Base-by-base conservation (phyloP, 2,113 vertebrate species). In the Amblyopsis rosae region DNA sequence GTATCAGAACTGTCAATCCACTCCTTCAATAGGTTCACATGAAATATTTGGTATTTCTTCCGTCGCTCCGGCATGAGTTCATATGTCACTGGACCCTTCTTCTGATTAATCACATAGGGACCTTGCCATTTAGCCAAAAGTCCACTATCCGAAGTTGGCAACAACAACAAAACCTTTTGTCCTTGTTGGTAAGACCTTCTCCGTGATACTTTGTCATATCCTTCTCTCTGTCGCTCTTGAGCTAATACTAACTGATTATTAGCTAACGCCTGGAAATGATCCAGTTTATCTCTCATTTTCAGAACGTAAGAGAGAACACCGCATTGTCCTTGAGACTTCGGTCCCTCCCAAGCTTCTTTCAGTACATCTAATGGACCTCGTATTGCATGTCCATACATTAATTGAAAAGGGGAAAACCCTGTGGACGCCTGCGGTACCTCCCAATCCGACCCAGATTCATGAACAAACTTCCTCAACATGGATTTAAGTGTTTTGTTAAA, bases 221-320 rank as follows among this genome's bases (percentile, higher is more conserved):
- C 63, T 4, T 5, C 1, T 45, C 55, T 63, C 13, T 73, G 65
- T 0, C 65, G 57, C 12, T 16, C 15, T 32, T 76, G 56, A 0
- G 68, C 58, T 13, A 35, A 19, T 2, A 19, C 12, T 41, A 68
- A 12, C 12, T 62, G 62, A 0, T 68, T 45, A 11, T 62, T 46
- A 3, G 53, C 67, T 16, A 70, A 10, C 9, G 12, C 16, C 6
- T 48, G 41, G 12, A 77, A 16, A 13, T 16, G 10, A 4, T 67
- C 62, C 62, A 71, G n/a, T 6, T 55, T 65, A 9, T 76, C 57
- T 16, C 63, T 33, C 68, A 71, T 71, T 48, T 76, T 76, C 10
- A 70, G n/a, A 0, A 66, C 67, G 15, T 76, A 70, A 0, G 60
- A 46, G 10, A 70, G 10, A 10, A 65, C 46, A 26, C 59, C 61